A percentile compares a stretch with the other conserved stretches of the same genome.
Conservation (phyloP, 2,797 vertebrate species). For the Sebastes diaconus region DNA sequence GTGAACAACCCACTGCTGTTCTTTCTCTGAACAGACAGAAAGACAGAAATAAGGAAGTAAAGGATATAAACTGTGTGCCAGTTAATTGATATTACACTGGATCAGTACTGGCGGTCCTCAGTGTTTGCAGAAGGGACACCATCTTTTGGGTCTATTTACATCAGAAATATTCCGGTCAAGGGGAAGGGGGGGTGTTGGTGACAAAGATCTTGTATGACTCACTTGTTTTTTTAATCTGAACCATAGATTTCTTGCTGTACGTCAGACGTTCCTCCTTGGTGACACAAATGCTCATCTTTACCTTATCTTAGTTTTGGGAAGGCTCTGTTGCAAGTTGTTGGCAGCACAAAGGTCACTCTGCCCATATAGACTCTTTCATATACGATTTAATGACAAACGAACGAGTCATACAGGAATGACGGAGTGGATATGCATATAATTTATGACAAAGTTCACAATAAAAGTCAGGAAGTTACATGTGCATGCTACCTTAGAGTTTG, state of each 20-base stretch:
- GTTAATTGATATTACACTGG: background rate
- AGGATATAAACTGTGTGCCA: background rate
- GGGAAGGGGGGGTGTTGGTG: background rate
- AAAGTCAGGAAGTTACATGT: background rate
- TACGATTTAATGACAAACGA: background rate
- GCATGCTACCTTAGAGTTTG: background rate
- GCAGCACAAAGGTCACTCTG: slow-evolving; percentile 19
- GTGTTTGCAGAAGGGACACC: background rate
- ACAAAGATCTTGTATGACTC: background rate
- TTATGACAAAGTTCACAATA: background rate
- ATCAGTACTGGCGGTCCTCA: background rate
- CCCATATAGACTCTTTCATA: background rate
- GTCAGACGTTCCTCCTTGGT: background rate
- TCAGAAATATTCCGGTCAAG: background rate
- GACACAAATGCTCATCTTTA: background rate
- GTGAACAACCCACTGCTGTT: slow-evolving; percentile 44
- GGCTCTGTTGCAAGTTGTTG: background rate
- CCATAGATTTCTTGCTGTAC: background rate
- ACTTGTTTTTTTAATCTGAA: background rate
- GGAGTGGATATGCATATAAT: background rate
- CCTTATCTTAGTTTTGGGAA: background rate
- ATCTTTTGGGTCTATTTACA: background rate
- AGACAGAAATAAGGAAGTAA: background rate
- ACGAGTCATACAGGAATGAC: background rate
- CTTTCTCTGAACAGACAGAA: slow-evolving; percentile 14